Evolutionary conservation across 2,113 vertebrate genomes (phyloP).

Genomic region (Chlamydotis undulata): DNA sequence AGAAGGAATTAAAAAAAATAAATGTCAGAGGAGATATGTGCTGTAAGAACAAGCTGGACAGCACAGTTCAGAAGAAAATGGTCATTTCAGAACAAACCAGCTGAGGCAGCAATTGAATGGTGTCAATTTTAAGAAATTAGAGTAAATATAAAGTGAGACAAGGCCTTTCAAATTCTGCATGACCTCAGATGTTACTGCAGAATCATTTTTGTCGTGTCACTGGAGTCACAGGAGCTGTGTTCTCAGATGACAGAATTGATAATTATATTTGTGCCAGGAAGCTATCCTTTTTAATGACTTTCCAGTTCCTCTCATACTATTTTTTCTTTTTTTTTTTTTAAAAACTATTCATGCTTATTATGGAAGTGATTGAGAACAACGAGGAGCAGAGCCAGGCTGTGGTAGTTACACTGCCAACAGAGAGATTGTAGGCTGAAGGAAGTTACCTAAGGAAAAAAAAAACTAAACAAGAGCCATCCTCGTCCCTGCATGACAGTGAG

Average conservation of each 20-base stretch:
- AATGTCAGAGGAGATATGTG: not conserved
- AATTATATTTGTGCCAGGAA: conserved; percentile 17
- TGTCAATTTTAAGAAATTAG: not conserved
- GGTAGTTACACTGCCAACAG: not conserved
- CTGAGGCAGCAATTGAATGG: not conserved
- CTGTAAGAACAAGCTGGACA: not conserved
- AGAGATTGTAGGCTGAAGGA: not conserved
- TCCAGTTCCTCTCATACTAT: not conserved
- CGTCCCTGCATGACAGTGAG: fast-evolving
- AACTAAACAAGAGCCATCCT: not conserved
- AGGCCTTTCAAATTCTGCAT: not conserved
- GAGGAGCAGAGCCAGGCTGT: not conserved
- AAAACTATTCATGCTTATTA: not conserved
- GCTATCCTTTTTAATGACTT: not conserved
- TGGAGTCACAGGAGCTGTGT: not conserved
- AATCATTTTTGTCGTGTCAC: not conserved
- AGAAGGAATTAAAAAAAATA: not conserved
- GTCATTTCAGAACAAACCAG: not conserved
- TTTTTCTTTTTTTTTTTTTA: not conserved
- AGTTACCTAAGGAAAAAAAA: not conserved
- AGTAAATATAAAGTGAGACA: not conserved
- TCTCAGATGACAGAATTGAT: not conserved
- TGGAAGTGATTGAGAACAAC: not conserved
- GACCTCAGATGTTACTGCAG: not conserved
- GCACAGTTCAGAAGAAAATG: not conserved